phyloP scores from a whole-genome alignment of 2,888 invertebrate genomes.

The Cephus pygmeus region DNA sequence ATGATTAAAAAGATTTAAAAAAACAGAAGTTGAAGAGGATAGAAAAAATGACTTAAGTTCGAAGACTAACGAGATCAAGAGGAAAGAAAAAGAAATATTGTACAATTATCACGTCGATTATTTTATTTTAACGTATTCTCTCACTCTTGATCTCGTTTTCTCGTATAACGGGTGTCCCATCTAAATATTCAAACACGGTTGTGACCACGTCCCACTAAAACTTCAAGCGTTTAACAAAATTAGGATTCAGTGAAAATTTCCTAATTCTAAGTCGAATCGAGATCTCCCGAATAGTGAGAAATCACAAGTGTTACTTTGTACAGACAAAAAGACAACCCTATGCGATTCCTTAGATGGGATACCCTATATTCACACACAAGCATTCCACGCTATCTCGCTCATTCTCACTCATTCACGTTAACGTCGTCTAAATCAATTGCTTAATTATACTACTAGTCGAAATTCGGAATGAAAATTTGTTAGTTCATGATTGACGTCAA shows the following conservation, averaged over 20 bases:
- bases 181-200: no score
- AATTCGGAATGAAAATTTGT: not conserved
- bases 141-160: not conserved
- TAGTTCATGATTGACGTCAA: not conserved
- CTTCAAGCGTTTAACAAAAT: no score
- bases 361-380: not conserved
- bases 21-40: not conserved
- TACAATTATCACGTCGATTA: not conserved
- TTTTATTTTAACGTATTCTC: not conserved
- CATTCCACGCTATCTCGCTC: not conserved
- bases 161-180: not conserved
- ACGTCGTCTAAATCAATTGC: not conserved
- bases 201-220: no score
- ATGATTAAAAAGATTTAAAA: not conserved
- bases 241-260: no score
- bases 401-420: not conserved
- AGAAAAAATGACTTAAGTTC: not conserved
- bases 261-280: no score
- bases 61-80: not conserved
- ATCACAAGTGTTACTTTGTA: no score
- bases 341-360: no score
- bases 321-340: no score
- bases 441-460: not conserved
- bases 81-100: not conserved
- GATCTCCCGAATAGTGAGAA: no score